These are phyloP conservation scores for Cercopithecus neglectus DNA, from an alignment of 2,797 vertebrate species.

Conservation along the genomic window DNA sequence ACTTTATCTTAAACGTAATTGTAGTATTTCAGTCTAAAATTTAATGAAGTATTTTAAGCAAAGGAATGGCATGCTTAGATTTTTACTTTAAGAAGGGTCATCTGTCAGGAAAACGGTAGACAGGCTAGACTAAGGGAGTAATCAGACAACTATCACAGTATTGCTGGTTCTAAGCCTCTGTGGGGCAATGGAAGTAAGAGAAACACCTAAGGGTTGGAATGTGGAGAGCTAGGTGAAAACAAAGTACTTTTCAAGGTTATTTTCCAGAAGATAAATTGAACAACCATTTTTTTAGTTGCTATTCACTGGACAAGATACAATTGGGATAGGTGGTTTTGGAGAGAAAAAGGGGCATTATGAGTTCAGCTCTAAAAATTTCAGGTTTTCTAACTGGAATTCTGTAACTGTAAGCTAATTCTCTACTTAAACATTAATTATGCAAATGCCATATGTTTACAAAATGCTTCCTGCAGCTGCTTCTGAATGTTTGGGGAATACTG, in stretches of 20 bases:
- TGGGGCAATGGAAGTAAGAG: fast-evolving
- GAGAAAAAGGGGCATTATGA: background rate
- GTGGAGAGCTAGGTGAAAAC: background rate
- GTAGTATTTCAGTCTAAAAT: background rate
- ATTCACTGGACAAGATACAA: background rate
- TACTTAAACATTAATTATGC: slow-evolving; percentile 73
- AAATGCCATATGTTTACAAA: slow-evolving; percentile 74
- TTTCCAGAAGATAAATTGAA: background rate
- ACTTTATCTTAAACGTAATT: background rate
- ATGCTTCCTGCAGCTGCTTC: slow-evolving; percentile 64
- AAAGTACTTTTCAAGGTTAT: background rate
- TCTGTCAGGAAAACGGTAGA: background rate
- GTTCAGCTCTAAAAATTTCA: slow-evolving; percentile 38
- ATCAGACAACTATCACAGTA: too few relatives aligned
- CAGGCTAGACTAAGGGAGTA: fast-evolving
- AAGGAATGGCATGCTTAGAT: background rate
- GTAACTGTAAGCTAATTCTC: slow-evolving; percentile 65
- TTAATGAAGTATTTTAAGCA: background rate
- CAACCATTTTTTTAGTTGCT: background rate
- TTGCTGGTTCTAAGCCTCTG: background rate
- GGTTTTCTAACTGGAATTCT: slow-evolving; percentile 61
- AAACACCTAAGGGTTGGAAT: background rate
- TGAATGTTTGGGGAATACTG: slow-evolving; percentile 59
- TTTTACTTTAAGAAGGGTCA: background rate
- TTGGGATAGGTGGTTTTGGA: background rate